Evolutionary conservation across 2,888 invertebrate species (phyloP), one percentile per base, ranked within the genome.

Genomic region (Eumacrocentrus americanus): DNA sequence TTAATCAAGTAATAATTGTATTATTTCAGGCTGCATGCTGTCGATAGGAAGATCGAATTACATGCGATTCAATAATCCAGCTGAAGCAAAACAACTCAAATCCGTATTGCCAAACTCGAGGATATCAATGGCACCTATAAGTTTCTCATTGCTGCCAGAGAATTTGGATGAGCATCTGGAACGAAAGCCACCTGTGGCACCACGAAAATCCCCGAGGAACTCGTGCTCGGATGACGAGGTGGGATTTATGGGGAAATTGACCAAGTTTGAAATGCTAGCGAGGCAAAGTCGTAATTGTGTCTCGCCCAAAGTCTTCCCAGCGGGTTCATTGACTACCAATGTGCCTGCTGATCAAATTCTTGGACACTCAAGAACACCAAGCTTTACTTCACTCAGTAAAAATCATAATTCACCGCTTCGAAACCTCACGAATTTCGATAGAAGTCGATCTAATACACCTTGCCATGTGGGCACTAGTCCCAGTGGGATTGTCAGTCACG

Each of bases 1-100:
- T 52, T 40, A 18, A 16, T 29, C 23, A 20, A 29, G 9, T 29
- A 9, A 29, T 9, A 6, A 9, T 29, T 29, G 9, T 29, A 29
- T 29, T 29, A 29, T 82, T 83, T 1, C 84, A 93, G 93, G 93
- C 73, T 93, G 92, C 77, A 95, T 94, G 92, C 83, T 95, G 66
- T 94, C 93, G 53, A 89, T 96, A 70, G 95, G 95, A 23, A 87
- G 94, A 51, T 93, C 95, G 53, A 94, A 93, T 81, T 94, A 93
- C 82, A 88, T 95, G 81, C 89, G 95, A 40, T 95, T 94, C 84
- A 95, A 95, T 82, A 92, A 95, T 81, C 95, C 95, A 0, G 91
- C 91, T 54, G 94, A 95, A 78, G 94, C 94, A 3, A 89, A 90
- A 79, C 85, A 92, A 71, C 91, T 94, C 86, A 92, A 92, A 81